A percentile compares a stretch with the other conserved stretches of the same genome.
phyloP scores from a whole-genome alignment of 2,797 vertebrate species.

The Australoheros facetus region DNA sequence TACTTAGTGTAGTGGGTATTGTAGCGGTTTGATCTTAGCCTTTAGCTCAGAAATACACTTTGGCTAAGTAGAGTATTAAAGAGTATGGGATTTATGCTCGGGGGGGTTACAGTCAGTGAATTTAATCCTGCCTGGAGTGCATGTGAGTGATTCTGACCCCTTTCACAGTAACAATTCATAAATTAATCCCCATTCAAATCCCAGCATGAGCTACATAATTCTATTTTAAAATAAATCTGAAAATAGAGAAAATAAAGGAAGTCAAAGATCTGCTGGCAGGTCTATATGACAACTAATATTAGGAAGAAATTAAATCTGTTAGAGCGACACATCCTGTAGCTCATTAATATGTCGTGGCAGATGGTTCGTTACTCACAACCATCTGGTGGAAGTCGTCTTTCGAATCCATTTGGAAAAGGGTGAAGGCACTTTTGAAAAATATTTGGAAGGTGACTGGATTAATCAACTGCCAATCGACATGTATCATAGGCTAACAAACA shows the following conservation, averaged over 20 bases:
- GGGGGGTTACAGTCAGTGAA: neutral
- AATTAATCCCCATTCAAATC: neutral
- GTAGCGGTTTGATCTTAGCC: neutral
- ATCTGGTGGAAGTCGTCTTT: neutral
- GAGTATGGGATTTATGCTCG: neutral
- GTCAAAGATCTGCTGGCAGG: neutral
- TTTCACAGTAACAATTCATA: neutral
- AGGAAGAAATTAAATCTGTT: fast-evolving
- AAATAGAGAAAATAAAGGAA: neutral
- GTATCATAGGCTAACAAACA: neutral
- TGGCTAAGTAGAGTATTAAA: neutral
- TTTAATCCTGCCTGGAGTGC: neutral
- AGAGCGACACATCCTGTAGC: neutral
- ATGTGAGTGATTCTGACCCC: neutral
- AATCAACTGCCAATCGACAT: too few species aligned
- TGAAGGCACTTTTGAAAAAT: too few species aligned
- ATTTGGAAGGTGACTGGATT: too few species aligned
- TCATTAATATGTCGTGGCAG: neutral
- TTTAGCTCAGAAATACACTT: neutral
- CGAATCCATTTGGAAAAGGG: neutral
- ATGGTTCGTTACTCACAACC: neutral
- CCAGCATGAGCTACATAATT: neutral
- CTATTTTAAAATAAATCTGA: neutral
- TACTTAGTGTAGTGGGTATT: fast-evolving
- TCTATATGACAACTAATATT: neutral